Evolutionary conservation across 1,140 invertebrate species (phyloP).

Genomic region (Eriocheir sinensis): DNA sequence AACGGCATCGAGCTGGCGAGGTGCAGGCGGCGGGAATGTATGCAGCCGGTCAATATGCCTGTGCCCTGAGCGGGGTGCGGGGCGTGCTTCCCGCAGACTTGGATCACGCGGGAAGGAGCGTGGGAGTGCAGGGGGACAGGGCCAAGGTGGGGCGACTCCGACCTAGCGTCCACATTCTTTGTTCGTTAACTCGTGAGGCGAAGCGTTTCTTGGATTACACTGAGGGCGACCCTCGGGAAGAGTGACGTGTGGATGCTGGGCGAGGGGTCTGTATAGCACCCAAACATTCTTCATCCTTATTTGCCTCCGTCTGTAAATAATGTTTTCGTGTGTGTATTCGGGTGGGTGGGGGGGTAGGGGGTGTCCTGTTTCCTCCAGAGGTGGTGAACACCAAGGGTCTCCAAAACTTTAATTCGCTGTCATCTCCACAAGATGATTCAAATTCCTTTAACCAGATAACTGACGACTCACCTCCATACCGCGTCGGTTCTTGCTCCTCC

Average conservation of each 20-base stretch:
- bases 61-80: background rate
- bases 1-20: too few species aligned
- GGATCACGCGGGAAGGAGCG: background rate
- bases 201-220: background rate
- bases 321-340: too few species aligned
- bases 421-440: background rate
- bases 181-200: background rate
- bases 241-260: background rate
- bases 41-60: background rate
- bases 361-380: background rate
- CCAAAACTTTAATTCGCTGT: background rate
- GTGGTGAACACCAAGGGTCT: background rate
- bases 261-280: background rate
- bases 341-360: too few species aligned
- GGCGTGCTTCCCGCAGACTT: background rate
- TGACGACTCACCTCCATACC: background rate
- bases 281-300: too few species aligned
- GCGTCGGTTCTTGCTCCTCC: background rate
- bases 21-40: too few species aligned
- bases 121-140: constrained; percentile 1
- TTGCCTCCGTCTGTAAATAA: too few species aligned
- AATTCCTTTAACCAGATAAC: background rate
- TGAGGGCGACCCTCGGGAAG: background rate
- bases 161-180: background rate
- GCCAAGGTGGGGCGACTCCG: too few species aligned